Conservation (phyloP, 2,888 invertebrate genomes). For the Pandemis cinnamomeana region DNA sequence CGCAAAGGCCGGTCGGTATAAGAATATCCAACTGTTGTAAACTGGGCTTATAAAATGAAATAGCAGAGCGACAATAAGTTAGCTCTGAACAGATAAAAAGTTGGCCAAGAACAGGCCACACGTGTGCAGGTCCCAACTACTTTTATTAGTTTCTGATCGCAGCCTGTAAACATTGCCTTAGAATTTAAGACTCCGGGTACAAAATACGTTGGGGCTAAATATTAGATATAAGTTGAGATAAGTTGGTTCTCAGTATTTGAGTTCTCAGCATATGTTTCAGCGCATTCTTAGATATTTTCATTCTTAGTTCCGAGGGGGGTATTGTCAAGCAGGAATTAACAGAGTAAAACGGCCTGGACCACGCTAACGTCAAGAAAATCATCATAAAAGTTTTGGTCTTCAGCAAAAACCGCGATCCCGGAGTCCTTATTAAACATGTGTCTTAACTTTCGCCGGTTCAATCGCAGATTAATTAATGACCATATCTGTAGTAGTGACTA, state of each 20-base stretch:
- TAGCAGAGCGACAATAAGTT: conserved; percentile 49
- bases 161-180: conserved; percentile 38
- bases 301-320: no score
- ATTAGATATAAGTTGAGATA: not conserved
- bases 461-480: no score
- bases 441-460: no score
- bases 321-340: no score
- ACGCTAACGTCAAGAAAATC: no score
- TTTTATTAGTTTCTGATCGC: conserved; percentile 58
- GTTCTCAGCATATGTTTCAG: not conserved
- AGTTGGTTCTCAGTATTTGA: not conserved
- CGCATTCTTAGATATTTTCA: no score
- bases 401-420: no score
- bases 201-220: conserved; percentile 11
- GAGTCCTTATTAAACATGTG: no score
- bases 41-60: conserved; percentile 46
- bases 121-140: conserved; percentile 48
- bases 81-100: conserved; percentile 55
- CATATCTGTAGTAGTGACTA: no score
- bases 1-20: conserved; percentile 38
- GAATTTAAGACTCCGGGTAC: conserved; percentile 16
- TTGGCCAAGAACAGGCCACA: conserved; percentile 43
- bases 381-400: no score
- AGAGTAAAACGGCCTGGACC: no score
- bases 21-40: conserved; percentile 38